These are phyloP conservation scores for Typhlichthys subterraneus DNA, from an alignment of 2,797 vertebrate genomes.

Conservation along the genomic window DNA sequence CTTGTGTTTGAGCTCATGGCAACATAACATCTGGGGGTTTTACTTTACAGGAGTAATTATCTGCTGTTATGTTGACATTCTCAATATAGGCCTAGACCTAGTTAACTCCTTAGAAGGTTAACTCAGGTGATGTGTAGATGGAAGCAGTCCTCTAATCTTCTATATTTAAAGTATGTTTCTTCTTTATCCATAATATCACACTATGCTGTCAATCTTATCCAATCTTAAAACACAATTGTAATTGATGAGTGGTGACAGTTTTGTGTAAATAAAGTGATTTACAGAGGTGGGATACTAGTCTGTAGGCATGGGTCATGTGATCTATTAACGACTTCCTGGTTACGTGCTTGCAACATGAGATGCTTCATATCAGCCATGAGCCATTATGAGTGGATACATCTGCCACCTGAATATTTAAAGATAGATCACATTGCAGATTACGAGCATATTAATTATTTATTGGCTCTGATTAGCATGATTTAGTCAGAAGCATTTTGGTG, in stretches of 20 bases:
- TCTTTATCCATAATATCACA: neutral
- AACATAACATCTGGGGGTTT: constrained; percentile 26
- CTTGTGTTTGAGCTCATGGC: constrained; percentile 28
- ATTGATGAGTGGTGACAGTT: no score
- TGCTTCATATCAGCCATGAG: constrained; percentile 64
- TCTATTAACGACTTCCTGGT: constrained; percentile 71
- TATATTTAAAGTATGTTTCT: neutral
- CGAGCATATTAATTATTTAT: constrained; percentile 75
- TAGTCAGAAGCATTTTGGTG: constrained; percentile 48
- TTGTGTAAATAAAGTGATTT: constrained; percentile 8
- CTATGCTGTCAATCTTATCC: neutral
- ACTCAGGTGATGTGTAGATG: neutral
- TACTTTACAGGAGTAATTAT: constrained; percentile 13
- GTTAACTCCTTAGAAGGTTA: no score
- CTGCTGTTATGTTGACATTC: neutral
- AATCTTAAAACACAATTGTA: neutral
- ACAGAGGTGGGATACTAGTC: neutral
- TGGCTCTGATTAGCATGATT: constrained; percentile 68
- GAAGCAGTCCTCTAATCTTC: neutral
- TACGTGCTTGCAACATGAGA: constrained; percentile 71
- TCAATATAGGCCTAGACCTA: neutral
- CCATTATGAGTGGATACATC: constrained; percentile 78
- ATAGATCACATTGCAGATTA: constrained; percentile 74
- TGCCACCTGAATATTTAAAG: constrained; percentile 79
- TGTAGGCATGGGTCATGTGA: constrained; percentile 47